A percentile compares a stretch with the other conserved stretches of the same genome.
These are phyloP conservation scores for Luperina nickerlii DNA, from an alignment of 2,888 invertebrate genomes.

Conservation along the genomic window DNA sequence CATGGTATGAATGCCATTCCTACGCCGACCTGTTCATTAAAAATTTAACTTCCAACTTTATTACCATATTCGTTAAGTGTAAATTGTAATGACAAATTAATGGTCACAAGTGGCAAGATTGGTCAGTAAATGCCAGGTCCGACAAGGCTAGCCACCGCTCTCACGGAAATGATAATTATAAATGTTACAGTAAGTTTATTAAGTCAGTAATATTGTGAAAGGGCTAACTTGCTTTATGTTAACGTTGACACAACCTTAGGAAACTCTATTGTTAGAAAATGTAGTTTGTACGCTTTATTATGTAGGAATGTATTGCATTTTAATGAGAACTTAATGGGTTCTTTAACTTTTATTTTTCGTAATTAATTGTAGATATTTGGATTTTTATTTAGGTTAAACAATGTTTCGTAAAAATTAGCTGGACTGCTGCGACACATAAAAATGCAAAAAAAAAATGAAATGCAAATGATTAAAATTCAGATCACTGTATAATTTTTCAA, in stretches of 20 bases:
- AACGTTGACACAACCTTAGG: constrained; percentile 32
- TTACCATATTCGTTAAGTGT: constrained; percentile 32
- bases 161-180: constrained; percentile 65
- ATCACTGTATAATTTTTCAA: neutral
- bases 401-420: neutral
- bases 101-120: constrained; percentile 51
- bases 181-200: constrained; percentile 54
- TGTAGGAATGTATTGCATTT: constrained; percentile 21
- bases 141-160: constrained; percentile 65
- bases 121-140: constrained; percentile 64
- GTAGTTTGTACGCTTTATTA: constrained; percentile 7
- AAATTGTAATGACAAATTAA: constrained; percentile 51
- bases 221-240: constrained; percentile 29
- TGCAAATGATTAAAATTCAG: neutral
- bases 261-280: constrained; percentile 51
- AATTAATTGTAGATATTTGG: neutral
- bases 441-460: no score
- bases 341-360: constrained; percentile 1
- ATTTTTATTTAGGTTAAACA: neutral
- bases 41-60: constrained; percentile 34
- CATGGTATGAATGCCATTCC: constrained; percentile 24
- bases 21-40: constrained; percentile 12
- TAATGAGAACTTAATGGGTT: constrained; percentile 18
- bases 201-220: constrained; percentile 59
- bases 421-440: neutral